Base-by-base conservation (phyloP, 2,888 invertebrate species). In the Ormyrus thymus region DNA sequence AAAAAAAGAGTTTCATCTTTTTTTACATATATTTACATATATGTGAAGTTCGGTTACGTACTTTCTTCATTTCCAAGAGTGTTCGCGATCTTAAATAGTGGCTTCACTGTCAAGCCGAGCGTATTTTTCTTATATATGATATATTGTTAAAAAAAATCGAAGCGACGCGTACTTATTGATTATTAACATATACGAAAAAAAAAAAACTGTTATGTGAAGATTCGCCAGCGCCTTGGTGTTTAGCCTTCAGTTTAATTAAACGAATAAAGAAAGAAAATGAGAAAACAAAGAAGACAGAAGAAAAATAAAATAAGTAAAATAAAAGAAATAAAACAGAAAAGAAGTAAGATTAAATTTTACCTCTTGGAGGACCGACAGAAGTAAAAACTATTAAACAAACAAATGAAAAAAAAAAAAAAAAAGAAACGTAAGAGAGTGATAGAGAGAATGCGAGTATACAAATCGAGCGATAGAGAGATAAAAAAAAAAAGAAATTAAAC, bases 341-440 rank as follows among this genome's bases (percentile, higher is more conserved):
- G 76, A 81, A 76, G 79, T 79, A 82, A 81, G 74, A 81, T 79
- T 55, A 82, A 78, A 79, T 81, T 78, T 79, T 78, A 71, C 71
- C 76, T 81, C 79, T 80, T 74, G 81, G 72, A 79, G 69, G 75
- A 68, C 13, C 50, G 64, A 70, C 50, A 29, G 13, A 61, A 51
- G 51, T 59, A n/a, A n/a, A 72, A 50, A 58, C 64, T 9, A 13
- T n/a, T 13, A n/a, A 62, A 9, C 43, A 61, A n/a, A 11, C n/a
- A 15, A 65, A 15, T n/a, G n/a, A 65, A 69, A 51, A 65, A 13
- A 70, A 13, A 64, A 72, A 29, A 29, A 29, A 29, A 29, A 59
- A 15, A 65, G 68, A 59, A 58, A 10, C 10, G 15, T 71, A 10
- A 7, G 46, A 66, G 46, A 45, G 62, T 9, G 66, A 76, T 46